Evolutionary conservation across 1,140 invertebrate genomes (phyloP), one percentile per base, ranked within the genome.

Genomic region (Drosophila tani): DNA sequence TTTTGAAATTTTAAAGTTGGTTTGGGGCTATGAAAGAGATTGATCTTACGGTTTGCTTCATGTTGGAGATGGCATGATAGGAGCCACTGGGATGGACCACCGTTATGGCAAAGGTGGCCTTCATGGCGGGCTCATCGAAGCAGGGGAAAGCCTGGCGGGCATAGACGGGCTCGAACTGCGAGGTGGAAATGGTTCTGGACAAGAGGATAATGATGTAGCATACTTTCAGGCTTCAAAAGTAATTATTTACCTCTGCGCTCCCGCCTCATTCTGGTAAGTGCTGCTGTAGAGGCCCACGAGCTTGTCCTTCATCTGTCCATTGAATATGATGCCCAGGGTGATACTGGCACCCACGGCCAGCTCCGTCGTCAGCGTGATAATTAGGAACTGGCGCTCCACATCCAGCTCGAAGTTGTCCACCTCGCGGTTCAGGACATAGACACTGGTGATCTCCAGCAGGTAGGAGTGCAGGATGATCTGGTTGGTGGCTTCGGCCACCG

Each of bases 71-170:
- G 2, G 97, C 96, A 41, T 94, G 94, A 83, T 97, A 97, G 46
- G 93, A 93, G n/a, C 94, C 90, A 1, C 92, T 93, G 1, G 96
- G 96, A 90, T 96, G 95, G 1, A 96, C 95, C 2, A 99, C 91
- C 14, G 95, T 95, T 8, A 99, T 95, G 15, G 94, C 94, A 93
- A 96, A 99, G 58, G 95, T 96, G 4, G 98, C 97, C 94, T 99
- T 99, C 88, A 98, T 96, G 24, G 96, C 95, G 0, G 99, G 98
- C 92, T 99, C 98, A 93, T 99, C 99, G 91, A 99, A 99, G 92
- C 98, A 99, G 0, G 98, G 98, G 81, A 98, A 99, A 0, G 97
- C 96, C 93, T 97, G 95, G 41, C 98, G 95, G 0, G 98, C 98
- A 94, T 98, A 97, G 1, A 97, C 98, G 1, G 98, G 97, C 85